Evolutionary conservation across 1,140 invertebrate species (phyloP), one percentile per base, ranked within the genome.

Genomic region (Cherax destructor): DNA sequence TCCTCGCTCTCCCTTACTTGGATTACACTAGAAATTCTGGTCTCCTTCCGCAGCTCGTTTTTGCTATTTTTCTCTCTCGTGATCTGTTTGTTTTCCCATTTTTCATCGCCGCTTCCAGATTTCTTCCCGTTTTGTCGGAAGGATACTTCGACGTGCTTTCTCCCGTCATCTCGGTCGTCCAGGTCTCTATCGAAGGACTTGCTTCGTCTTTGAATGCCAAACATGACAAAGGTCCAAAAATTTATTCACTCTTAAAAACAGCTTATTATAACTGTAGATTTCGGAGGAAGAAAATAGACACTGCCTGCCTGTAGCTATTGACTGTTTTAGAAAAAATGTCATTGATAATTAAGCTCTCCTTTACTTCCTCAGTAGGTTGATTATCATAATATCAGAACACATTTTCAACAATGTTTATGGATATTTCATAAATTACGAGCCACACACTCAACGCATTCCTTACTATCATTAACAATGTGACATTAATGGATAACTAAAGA

Each of bases 111-210:
- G 21, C 47, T 86, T 52, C 69, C 83, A 65, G 47, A 74, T 69
- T 69, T 84, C 69, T 74, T 74, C 24, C 3, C 3, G 4, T 9
- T 13, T 52, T 86, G 50, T 56, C 72, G 65, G 11, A 76, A 69
- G 16, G 83, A 30, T 5, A 86, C 30, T 49, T 79, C 77, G 21
- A 52, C 77, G 4, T 50, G n/a, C 0, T 9, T 52, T 16, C 69
- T 74, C n/a, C 69, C 24, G 11, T n/a, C 24, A n/a, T 77, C n/a
- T 56, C 69, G 65, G 50, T 50, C 72, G 21, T 86, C 83, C 49
- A 86, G 47, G 24, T 74, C 83, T n/a, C 50, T 52, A 3, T 86
- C 83, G 21, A 74, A 86, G 65, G 83, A 86, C 24, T 30, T 50
- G 21, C 83, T 76, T 30, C 83, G 69, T 10, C 83, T 72, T 52